Base-by-base conservation (phyloP, 2,888 invertebrate species). In the Thelaira solivaga region DNA sequence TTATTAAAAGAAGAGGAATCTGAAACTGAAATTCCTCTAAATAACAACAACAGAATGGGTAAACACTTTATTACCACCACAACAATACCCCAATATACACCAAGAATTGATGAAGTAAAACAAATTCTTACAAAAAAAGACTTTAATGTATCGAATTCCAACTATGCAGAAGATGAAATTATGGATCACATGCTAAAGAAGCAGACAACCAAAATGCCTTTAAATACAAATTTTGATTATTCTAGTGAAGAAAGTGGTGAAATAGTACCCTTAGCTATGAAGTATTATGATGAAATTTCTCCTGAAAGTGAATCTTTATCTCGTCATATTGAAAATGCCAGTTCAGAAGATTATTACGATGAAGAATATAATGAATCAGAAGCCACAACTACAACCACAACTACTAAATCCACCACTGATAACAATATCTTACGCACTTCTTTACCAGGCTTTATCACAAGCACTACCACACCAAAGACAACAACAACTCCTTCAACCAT, bases 61-160 rank as follows among this genome's bases (percentile, higher is more conserved):
- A 49, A 64, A 34, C 11, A 69, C 4, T 36, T 65, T 34, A 55
- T 34, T 67, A 57, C 80, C 51, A 85, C 86, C 39, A 85, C 85
- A 39, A 85, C 86, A 49, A 82, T 88, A 45, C 87, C 88, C 1
- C 84, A 87, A 18, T 87, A 88, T 83, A 81, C 87, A 75, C 84
- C 85, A n/a, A 84, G 85, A 41, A 80, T 84, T 41, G 18, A 53
- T 53, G 59, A 72, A 1, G 65, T 76, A 31, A 36, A 36, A 13
- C 47, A 22, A n/a, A 67, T 51, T 24, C 67, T 55, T 7, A 36
- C 62, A 4, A 74, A 76, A 7, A 74, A 69, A 55, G 67, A 79
- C 18, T 43, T 68, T 4, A 76, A 80, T 65, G 10, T 62, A 7
- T 81, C 80, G 1, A 22, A 34, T 2, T 76, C 78, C 2, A 85